These are phyloP conservation scores for Parascotia fuliginaria DNA, from an alignment of 2,888 invertebrate species.

Conservation along the genomic window DNA sequence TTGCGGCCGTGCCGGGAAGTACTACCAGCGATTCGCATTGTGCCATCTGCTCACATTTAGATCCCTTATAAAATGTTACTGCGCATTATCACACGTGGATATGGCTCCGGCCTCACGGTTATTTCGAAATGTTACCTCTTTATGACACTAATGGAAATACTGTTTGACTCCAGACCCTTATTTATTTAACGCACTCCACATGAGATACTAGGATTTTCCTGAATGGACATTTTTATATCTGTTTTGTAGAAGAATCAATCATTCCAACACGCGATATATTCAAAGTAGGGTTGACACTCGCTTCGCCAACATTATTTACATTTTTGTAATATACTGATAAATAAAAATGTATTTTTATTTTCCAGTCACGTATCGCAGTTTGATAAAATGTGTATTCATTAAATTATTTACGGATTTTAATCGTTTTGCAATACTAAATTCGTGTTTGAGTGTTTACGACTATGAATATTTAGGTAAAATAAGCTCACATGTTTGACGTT, in stretches of 20 bases:
- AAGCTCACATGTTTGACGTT: conserved; percentile 32
- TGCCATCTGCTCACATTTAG: conserved; percentile 83
- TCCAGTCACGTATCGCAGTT: conserved; percentile 9
- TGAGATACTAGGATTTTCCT: conserved; percentile 38
- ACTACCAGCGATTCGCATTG: conserved; percentile 76
- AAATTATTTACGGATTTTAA: background rate
- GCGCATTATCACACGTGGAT: conserved; percentile 83
- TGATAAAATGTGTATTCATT: background rate
- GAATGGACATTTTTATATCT: conserved; percentile 33
- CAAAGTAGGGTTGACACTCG: conserved; percentile 20
- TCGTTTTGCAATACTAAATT: background rate
- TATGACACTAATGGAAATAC: conserved; percentile 81
- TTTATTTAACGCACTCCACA: conserved; percentile 62
- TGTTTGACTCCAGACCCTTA: conserved; percentile 69
- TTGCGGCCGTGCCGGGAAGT: conserved; percentile 76
- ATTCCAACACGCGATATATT: conserved; percentile 21
- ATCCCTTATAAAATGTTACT: conserved; percentile 85
- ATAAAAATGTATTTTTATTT: conserved; percentile 19
- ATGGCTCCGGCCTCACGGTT: conserved; percentile 70
- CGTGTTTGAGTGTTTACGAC: conserved; percentile 6
- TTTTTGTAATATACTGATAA: conserved; percentile 28
- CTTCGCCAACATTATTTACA: conserved; percentile 28
- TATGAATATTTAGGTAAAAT: conserved; percentile 11
- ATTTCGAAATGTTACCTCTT: conserved; percentile 79
- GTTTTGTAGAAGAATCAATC: conserved; percentile 37